phyloP scores from a whole-genome alignment of 2,888 invertebrate species.

The Thereva nobilitata region DNA sequence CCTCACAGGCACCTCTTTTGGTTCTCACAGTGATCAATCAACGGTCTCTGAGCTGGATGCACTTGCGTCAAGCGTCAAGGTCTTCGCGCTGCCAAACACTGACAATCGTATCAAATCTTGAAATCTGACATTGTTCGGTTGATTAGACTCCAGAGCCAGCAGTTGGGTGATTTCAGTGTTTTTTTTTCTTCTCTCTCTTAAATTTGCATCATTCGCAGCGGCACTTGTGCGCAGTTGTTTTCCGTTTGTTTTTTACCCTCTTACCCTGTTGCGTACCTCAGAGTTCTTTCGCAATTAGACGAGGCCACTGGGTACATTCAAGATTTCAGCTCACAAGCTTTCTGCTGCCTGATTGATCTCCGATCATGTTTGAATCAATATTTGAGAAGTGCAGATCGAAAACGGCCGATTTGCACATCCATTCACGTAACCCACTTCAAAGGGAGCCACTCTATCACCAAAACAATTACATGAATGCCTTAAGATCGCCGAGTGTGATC shows the following conservation, averaged over 20 bases:
- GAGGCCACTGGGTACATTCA: background rate
- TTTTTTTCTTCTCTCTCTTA: background rate
- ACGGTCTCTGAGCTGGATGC: no score
- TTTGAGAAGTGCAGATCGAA: constrained; percentile 11
- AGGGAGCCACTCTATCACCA: constrained; percentile 7
- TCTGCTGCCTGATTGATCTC: constrained; percentile 20
- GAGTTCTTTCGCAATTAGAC: constrained; percentile 13
- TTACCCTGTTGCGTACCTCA: background rate
- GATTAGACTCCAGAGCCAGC: constrained; percentile 16
- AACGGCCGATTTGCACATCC: constrained; percentile 1
- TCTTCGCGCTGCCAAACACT: background rate
- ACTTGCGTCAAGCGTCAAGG: no score
- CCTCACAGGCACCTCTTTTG: no score
- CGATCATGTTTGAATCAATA: constrained; percentile 22
- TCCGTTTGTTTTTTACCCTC: background rate
- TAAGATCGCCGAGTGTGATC: background rate
- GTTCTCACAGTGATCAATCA: no score
- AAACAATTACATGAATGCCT: constrained; percentile 2
- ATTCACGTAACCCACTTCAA: constrained; percentile 2
- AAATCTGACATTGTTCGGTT: constrained; percentile 33
- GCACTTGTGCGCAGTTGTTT: background rate
- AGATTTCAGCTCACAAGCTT: background rate
- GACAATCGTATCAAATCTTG: constrained; percentile 33
- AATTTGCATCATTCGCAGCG: background rate
- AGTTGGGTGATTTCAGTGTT: constrained; percentile 10